Base-by-base conservation (phyloP, 2,888 invertebrate species). In the Cordilura impudica region DNA sequence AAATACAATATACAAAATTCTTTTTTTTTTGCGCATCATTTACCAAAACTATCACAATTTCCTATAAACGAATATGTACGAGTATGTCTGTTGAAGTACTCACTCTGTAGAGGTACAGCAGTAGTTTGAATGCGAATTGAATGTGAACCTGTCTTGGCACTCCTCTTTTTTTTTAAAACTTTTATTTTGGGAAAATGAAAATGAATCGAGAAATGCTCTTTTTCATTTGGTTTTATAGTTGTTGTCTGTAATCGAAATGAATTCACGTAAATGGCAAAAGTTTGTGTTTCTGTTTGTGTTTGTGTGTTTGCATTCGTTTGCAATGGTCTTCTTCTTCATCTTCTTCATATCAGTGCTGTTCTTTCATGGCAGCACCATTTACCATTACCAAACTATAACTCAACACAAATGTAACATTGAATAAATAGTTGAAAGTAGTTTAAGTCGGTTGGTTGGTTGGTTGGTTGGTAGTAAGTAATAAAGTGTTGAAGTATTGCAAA, bases 401-500 rank as follows among this genome's bases (percentile, higher is more conserved):
- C 35, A 39, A 53, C 74, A 78, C 73, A 78, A 78, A 47, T 73
- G 60, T 47, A 66, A 39, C 74, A 56, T 23, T 23, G 54, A n/a
- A n/a, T n/a, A 26, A 51, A 65, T 65, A 60, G 74, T 66, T 78
- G 74, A 74, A 65, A 53, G 70, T 61, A 60, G 73, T 70, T 73
- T 43, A 49, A 61, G 71, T 67, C 67, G 16, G 66, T 67, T 39
- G 39, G 69, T 29, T 26, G 43, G 53, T 45, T 31, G 49, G 60
- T 51, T 21, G 54, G 43, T 51, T 72, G n/a, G 35, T 12, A n/a
- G 35, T 39, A 63, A 73, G 74, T 67, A 78, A 78, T 78, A 78
- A 78, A 78, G 78, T 78, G 78, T 78, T 78, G 78, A 78, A 74
- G 78, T 78, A 78, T 78, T 74, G 78, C 78, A 70, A 78, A 74